phyloP scores from a whole-genome alignment of 1,140 invertebrate genomes.

The Pogonomyrmex californicus region DNA sequence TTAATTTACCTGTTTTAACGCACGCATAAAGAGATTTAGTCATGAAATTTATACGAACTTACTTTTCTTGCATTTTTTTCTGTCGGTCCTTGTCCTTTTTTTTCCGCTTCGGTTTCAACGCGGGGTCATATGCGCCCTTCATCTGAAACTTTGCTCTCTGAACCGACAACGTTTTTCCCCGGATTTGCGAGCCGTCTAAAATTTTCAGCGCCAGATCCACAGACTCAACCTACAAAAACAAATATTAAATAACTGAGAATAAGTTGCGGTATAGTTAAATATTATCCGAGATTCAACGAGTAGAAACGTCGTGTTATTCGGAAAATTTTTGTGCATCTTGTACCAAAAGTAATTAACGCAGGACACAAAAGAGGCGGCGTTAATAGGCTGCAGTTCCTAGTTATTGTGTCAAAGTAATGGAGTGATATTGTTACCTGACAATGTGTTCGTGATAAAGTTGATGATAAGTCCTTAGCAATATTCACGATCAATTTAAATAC shows the following conservation, averaged over 20 bases:
- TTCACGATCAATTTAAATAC: slow-evolving; percentile 39
- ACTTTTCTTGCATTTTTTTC: slow-evolving; percentile 98
- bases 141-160: slow-evolving; percentile 98
- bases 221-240: slow-evolving; percentile 93
- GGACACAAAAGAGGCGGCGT: slow-evolving; percentile 66
- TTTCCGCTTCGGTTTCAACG: slow-evolving; percentile 96
- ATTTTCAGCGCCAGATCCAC: slow-evolving; percentile 97
- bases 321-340: slow-evolving; percentile 25
- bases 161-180: slow-evolving; percentile 94
- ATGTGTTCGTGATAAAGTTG: slow-evolving; percentile 16
- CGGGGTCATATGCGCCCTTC: slow-evolving; percentile 97
- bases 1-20: neutral
- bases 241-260: slow-evolving; percentile 61
- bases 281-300: neutral
- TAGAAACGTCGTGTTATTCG: neutral
- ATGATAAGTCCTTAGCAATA: slow-evolving; percentile 14
- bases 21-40: neutral
- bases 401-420: slow-evolving; percentile 53
- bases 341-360: slow-evolving; percentile 63
- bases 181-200: slow-evolving; percentile 95
- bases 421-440: slow-evolving; percentile 51
- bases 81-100: slow-evolving; percentile 96
- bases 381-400: slow-evolving; percentile 65
- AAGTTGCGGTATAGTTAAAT: neutral
- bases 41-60: slow-evolving; percentile 76